These are phyloP conservation scores for Mastigias papua DNA, from an alignment of 30 jellyfish, hydroid and myxozoan genomes.

Conservation along the genomic window DNA sequence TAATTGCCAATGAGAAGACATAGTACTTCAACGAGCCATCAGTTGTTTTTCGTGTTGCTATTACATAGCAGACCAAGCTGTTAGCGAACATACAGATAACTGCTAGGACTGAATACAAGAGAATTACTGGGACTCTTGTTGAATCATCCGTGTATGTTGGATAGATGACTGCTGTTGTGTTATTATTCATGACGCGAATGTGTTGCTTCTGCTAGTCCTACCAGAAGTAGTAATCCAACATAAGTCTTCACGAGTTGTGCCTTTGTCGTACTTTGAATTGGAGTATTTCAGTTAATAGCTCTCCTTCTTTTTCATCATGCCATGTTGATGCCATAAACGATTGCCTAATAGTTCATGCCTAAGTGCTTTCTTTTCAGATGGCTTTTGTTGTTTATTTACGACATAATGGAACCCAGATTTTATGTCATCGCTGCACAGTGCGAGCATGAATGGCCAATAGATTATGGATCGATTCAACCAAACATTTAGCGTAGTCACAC, in stretches of 20 bases:
- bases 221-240: too few relatives aligned
- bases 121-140: neutral
- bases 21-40: neutral
- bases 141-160: neutral
- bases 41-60: slow-evolving; percentile 4
- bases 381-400: neutral
- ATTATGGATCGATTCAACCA: too few relatives aligned
- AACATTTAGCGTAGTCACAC: too few relatives aligned
- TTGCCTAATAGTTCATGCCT: neutral
- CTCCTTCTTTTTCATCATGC: neutral
- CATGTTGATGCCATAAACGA: neutral
- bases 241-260: too few relatives aligned
- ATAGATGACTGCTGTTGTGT: neutral
- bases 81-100: neutral
- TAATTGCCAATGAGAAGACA: slow-evolving; percentile 3
- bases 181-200: neutral
- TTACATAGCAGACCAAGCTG: neutral
- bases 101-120: neutral
- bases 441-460: neutral
- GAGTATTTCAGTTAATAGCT: too few relatives aligned
- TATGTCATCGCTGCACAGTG: neutral
- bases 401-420: neutral
- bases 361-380: neutral
- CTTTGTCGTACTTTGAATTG: too few relatives aligned
- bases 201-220: too few relatives aligned